Percentiles rank a stretch among this genome's conserved stretches.
phyloP scores from a whole-genome alignment of 2,888 invertebrate species.

The Xanthia togata region DNA sequence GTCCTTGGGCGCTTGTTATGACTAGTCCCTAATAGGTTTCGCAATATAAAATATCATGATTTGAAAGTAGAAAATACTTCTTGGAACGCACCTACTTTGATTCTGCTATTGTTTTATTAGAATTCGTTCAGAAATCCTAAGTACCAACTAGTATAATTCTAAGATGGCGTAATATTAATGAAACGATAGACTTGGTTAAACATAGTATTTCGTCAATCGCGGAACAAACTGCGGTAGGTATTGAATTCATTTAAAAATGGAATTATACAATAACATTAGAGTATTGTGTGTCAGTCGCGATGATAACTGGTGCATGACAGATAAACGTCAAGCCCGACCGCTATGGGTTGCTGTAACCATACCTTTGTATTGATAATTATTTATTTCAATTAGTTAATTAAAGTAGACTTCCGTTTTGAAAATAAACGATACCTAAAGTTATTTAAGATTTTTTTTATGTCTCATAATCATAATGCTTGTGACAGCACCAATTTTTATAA shows the following conservation, averaged over 20 bases:
- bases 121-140: neutral
- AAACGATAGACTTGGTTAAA: constrained; percentile 34
- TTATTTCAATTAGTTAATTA: constrained; percentile 17
- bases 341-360: constrained; percentile 32
- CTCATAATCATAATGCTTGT: neutral
- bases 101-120: neutral
- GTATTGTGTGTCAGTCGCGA: constrained; percentile 70
- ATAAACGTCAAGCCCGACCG: constrained; percentile 34
- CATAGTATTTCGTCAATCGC: constrained; percentile 63
- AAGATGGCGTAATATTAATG: neutral
- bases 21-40: constrained; percentile 9
- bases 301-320: constrained; percentile 75
- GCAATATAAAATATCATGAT: constrained; percentile 1
- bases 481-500: neutral
- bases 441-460: neutral
- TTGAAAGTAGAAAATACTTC: constrained; percentile 11
- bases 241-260: constrained; percentile 71
- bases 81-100: constrained; percentile 16
- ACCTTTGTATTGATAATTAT: constrained; percentile 5
- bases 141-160: constrained; percentile 1
- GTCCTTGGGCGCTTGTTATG: no score
- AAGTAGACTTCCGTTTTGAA: constrained; percentile 18
- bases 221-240: constrained; percentile 65
- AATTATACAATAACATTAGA: constrained; percentile 74
- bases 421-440: constrained; percentile 17